A percentile compares a stretch with the other conserved stretches of the same genome.
phyloP scores from a whole-genome alignment of 2,797 vertebrate species.

The Poecilia wingei region DNA sequence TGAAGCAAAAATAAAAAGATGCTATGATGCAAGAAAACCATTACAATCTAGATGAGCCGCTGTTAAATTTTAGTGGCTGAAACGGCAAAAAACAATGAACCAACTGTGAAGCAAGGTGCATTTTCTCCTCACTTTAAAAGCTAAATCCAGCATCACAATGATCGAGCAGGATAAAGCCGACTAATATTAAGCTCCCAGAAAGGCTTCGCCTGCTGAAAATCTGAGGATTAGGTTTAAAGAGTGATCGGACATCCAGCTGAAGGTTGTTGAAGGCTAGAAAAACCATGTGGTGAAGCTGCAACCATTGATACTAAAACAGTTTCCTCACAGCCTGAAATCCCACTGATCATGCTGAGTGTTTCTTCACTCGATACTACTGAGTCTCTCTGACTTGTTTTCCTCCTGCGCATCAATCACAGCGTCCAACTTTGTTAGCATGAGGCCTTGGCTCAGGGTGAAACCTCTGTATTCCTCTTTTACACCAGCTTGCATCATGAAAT shows the following conservation, averaged over 20 bases:
- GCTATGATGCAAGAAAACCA: not conserved
- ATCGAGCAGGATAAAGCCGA: not conserved
- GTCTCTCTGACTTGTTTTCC: slow-evolving; percentile 10
- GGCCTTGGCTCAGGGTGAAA: slow-evolving; percentile 23
- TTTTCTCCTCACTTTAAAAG: not conserved
- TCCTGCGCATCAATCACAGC: slow-evolving; percentile 34
- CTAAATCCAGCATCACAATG: not conserved
- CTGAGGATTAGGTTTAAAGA: not conserved
- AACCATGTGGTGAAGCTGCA: not conserved
- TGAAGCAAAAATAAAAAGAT: not conserved
- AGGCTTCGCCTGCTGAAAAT: not conserved
- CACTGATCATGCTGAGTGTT: not conserved
- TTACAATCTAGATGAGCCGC: not conserved
- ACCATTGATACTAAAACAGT: slow-evolving; percentile 14
- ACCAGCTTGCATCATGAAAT: slow-evolving; percentile 30
- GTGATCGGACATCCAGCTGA: not conserved
- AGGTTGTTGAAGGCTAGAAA: not conserved
- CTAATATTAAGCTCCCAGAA: not conserved
- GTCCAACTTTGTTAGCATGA: slow-evolving; percentile 14
- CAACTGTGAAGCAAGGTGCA: not conserved
- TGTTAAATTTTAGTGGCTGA: no score
- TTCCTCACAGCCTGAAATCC: slow-evolving; percentile 16
- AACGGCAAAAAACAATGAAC: not conserved
- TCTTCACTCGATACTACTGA: not conserved
- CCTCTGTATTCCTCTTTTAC: slow-evolving; percentile 19